Percentiles rank a stretch among this genome's conserved stretches.
Conservation (phyloP, 2,888 invertebrate species). For the Tolmerus cingulatus region DNA sequence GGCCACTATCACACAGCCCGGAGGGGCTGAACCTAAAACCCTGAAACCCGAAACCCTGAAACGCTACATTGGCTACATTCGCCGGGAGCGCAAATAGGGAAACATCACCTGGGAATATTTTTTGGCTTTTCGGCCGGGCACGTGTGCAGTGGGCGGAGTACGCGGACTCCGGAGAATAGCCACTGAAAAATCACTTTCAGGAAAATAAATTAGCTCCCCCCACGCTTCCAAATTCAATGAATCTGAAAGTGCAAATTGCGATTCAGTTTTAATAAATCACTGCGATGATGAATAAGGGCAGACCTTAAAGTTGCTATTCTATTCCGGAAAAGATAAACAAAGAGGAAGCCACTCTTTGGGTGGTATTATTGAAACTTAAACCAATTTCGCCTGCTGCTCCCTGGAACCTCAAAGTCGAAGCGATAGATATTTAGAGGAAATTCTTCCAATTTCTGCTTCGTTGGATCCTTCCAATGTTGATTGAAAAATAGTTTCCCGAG, state of each 20-base stretch:
- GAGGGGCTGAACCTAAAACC: neutral
- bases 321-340: neutral
- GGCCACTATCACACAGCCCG: slow-evolving; percentile 10
- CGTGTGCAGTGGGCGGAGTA: neutral
- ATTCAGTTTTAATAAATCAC: neutral
- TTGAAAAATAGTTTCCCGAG: neutral
- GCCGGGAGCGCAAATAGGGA: neutral
- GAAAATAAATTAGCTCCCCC: neutral
- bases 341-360: neutral
- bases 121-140: neutral
- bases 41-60: neutral
- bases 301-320: neutral
- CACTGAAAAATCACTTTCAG: slow-evolving; percentile 29
- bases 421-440: neutral
- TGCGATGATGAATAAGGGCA: neutral
- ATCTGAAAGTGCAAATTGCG: slow-evolving; percentile 30
- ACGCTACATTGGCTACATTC: neutral
- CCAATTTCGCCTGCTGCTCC: neutral
- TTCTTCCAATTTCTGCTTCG: neutral
- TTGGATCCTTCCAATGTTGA: neutral
- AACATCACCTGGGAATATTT: slow-evolving; percentile 4
- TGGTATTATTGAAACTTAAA: neutral
- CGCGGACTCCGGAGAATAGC: neutral
- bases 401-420: neutral
- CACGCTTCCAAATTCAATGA: slow-evolving; percentile 15